phyloP scores from a whole-genome alignment of 2,113 vertebrate genomes.

The Cyrtonyx montezumae region DNA sequence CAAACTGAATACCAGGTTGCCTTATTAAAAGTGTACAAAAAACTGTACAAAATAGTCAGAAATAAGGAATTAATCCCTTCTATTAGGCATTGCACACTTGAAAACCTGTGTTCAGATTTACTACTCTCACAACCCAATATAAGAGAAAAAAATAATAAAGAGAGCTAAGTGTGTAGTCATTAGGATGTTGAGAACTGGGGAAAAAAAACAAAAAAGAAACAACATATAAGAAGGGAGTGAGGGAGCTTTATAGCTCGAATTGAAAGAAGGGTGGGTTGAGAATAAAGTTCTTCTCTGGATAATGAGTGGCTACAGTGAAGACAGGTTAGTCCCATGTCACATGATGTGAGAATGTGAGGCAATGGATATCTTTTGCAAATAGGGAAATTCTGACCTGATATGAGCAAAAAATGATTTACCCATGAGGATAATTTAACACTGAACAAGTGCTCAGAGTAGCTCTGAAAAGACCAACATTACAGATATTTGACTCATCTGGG shows the following conservation, averaged over 20 bases:
- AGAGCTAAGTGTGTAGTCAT: neutral
- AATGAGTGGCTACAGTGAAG: neutral
- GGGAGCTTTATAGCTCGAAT: neutral
- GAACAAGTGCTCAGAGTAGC: neutral
- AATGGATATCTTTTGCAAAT: neutral
- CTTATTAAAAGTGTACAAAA: neutral
- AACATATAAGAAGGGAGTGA: rapidly evolving
- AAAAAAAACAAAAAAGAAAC: neutral
- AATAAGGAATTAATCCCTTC: neutral
- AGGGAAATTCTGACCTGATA: neutral
- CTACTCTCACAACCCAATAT: neutral
- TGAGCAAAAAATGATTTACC: neutral
- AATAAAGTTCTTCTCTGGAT: neutral
- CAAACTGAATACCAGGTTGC: neutral
- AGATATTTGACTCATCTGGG: neutral
- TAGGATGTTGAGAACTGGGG: neutral
- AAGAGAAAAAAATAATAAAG: neutral
- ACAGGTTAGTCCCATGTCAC: neutral
- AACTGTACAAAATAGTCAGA: neutral
- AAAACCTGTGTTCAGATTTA: neutral
- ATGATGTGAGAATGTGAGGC: neutral
- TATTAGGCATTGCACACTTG: neutral
- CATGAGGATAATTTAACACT: neutral
- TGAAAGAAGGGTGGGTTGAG: neutral
- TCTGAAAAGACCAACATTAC: neutral